Evolutionary conservation across 1,140 invertebrate genomes (phyloP).

Genomic region (Macrostomum lignano): DNA sequence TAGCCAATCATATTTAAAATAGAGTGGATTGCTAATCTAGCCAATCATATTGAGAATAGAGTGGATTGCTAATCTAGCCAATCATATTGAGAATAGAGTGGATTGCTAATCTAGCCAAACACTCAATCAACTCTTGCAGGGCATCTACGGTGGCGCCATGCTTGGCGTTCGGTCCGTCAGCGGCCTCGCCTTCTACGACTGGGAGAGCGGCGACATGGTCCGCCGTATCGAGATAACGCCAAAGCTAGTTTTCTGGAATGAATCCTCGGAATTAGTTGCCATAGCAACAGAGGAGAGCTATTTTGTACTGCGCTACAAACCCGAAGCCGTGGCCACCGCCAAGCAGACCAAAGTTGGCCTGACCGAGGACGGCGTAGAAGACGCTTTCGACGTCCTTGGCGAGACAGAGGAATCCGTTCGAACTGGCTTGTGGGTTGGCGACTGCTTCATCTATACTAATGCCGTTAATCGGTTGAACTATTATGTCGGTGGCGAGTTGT

Average conservation of each 20-base stretch:
- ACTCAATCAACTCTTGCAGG: no score
- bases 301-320: slow-evolving; percentile 65
- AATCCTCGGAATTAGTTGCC: slow-evolving; percentile 68
- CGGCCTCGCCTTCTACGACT: slow-evolving; percentile 79
- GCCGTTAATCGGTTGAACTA: slow-evolving; percentile 86
- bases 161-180: slow-evolving; percentile 70
- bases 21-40: no score
- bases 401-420: slow-evolving; percentile 72
- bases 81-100: no score
- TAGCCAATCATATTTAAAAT: no score
- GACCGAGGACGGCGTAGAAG: slow-evolving; percentile 5
- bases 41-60: no score
- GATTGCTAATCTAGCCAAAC: no score
- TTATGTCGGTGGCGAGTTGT: slow-evolving; percentile 91
- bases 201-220: slow-evolving; percentile 67
- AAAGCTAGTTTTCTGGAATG: slow-evolving; percentile 59
- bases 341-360: neutral
- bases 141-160: slow-evolving; percentile 75
- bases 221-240: slow-evolving; percentile 80
- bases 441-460: slow-evolving; percentile 98
- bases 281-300: slow-evolving; percentile 80
- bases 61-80: no score
- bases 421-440: slow-evolving; percentile 88
- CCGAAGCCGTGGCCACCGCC: slow-evolving; percentile 20
- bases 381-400: slow-evolving; percentile 39